Base-by-base conservation (phyloP, 2,113 vertebrate species). In the Lontra canadensis region DNA sequence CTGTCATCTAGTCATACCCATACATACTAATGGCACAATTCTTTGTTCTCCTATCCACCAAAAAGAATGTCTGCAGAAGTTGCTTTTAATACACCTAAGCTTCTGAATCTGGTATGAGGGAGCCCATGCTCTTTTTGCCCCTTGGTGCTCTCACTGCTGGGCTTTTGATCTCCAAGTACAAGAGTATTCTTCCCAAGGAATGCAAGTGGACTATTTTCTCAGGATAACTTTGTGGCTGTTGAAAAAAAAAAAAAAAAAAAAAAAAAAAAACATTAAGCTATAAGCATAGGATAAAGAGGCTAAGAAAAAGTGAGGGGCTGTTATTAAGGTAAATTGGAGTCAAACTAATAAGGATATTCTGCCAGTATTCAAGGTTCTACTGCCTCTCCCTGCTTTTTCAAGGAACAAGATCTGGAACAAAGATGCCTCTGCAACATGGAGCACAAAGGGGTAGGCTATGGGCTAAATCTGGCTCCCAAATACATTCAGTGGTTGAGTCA, bases 211-310 rank as follows among this genome's bases (percentile, higher is more conserved):
- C 14, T 15, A 67, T 61, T 88, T 92, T 55, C 93, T 94, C 76
- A 76, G 55, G 36, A 71, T 63, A 59, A 29, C 13, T n/a, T 44
- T 71, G 42, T n/a, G 17, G 73, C 94, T 90, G n/a, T n/a, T 93
- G 49, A 84, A 49, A 95, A 96, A 88, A 95, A 26, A 29, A 49
- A 49, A 49, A 85, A 94, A 18, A 29, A 42, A 96, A 88, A 95
- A 26, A 29, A 49, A 49, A 49, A 84, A 94, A 26, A 29, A 39
- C 14, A 59, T 61, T 78, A 61, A n/a, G 20, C 44, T 90, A 25
- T 14, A 79, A 74, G 65, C 23, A 90, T 25, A 85, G 49, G 59
- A 65, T 81, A 73, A 90, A 94, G 52, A 82, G n/a, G 18, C 8
- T 49, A 52, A 29, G 23, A 47, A 23, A 61, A 71, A 90, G 13